Percentiles rank a stretch among this genome's conserved stretches.
Evolutionary conservation across 2,797 vertebrate genomes (phyloP).

Genomic region (Yasuhikotakia modesta): DNA sequence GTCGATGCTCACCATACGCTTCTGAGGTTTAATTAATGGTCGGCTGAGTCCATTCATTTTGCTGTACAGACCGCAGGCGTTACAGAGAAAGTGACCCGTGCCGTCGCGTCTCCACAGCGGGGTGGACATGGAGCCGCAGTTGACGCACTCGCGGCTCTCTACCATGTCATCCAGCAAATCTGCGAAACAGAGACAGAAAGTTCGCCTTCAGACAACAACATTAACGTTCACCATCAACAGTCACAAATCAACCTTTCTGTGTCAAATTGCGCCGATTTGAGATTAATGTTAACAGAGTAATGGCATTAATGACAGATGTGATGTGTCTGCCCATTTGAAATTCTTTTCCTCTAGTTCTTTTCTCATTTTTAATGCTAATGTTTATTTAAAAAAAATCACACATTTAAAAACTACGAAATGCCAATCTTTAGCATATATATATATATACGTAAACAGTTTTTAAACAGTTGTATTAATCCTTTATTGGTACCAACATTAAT

Average conservation of each 20-base stretch:
- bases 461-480: too few species aligned
- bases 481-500: neutral
- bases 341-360: neutral
- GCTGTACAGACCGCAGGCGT: slow-evolving; percentile 98
- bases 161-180: slow-evolving; percentile 93
- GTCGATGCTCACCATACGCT: slow-evolving; percentile 88
- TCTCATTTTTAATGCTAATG: neutral
- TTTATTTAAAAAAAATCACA: neutral
- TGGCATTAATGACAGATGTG: slow-evolving; percentile 8
- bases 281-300: slow-evolving; percentile 20
- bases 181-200: slow-evolving; percentile 60
- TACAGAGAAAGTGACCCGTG: slow-evolving; percentile 98
- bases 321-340: neutral
- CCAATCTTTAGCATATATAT: neutral
- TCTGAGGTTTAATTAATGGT: slow-evolving; percentile 97
- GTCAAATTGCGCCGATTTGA: neutral
- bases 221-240: slow-evolving; percentile 19
- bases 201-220: neutral
- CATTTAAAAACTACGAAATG: neutral
- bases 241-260: slow-evolving; percentile 10
- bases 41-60: slow-evolving; percentile 98
- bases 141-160: slow-evolving; percentile 95
- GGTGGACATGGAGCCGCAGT: slow-evolving; percentile 98
- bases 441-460: too few species aligned
- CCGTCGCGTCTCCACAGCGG: slow-evolving; percentile 97